phyloP scores from a whole-genome alignment of 1,140 invertebrate species.

The Trachymyrmex septentrionalis region DNA sequence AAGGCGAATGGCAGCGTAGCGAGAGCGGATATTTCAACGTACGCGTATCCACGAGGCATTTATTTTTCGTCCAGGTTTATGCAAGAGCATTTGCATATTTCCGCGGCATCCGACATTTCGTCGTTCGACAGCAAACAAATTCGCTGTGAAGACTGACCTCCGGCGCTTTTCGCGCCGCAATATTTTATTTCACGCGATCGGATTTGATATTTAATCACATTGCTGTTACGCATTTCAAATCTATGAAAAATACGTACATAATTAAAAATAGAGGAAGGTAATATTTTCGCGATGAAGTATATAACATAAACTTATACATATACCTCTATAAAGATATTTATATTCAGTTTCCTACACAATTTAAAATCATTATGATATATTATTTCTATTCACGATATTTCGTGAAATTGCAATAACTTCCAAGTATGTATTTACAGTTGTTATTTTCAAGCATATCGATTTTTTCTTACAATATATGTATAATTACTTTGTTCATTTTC shows the following conservation, averaged over 20 bases:
- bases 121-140: conserved; percentile 41
- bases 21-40: conserved; percentile 63
- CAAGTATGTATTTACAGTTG: neutral
- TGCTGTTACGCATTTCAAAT: neutral
- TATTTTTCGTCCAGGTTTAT: conserved; percentile 55
- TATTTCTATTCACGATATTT: neutral
- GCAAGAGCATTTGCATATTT: conserved; percentile 31
- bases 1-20: conserved; percentile 5
- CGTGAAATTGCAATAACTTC: neutral
- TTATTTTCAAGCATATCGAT: too few species aligned
- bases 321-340: neutral
- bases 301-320: neutral
- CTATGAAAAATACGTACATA: neutral
- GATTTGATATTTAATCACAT: conserved; percentile 32
- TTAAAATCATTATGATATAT: neutral
- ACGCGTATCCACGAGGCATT: conserved; percentile 39
- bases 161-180: conserved; percentile 20
- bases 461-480: neutral
- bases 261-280: conserved; percentile 3
- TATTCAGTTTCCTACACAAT: neutral
- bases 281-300: neutral
- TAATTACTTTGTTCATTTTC: neutral
- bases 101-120: conserved; percentile 27
- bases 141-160: conserved; percentile 33
- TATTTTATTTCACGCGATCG: conserved; percentile 37